Percentiles rank a stretch among this genome's conserved stretches.
Conservation (phyloP, 2,113 vertebrate genomes). For the Bostrychus sinensis region DNA sequence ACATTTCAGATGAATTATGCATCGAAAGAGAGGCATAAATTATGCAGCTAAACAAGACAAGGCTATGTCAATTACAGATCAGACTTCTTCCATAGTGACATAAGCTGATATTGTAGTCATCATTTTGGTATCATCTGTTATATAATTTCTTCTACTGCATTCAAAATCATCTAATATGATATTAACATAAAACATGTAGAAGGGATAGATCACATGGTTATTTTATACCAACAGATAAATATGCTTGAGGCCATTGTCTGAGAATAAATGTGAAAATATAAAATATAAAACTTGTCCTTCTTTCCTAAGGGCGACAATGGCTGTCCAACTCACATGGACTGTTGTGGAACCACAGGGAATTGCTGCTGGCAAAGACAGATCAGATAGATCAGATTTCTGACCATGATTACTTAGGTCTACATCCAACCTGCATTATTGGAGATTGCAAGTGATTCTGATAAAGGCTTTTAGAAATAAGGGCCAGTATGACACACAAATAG, state of each 20-base stretch:
- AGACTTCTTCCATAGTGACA: constrained; percentile 19
- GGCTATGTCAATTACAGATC: constrained; percentile 51
- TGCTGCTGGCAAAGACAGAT: constrained; percentile 34
- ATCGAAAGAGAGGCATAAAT: constrained; percentile 37
- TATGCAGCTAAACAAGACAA: constrained; percentile 64
- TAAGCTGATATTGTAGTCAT: constrained; percentile 6
- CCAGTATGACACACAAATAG: constrained; percentile 22
- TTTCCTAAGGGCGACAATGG: constrained; percentile 44
- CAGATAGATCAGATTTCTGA: constrained; percentile 46
- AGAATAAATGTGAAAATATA: no score
- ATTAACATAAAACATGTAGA: constrained; percentile 10
- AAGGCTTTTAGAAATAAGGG: constrained; percentile 48
- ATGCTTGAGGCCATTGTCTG: not conserved
- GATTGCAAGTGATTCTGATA: constrained; percentile 40
- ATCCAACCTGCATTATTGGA: constrained; percentile 40
- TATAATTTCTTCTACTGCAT: not conserved
- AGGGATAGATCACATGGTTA: not conserved
- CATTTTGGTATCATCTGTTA: not conserved
- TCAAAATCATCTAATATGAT: not conserved
- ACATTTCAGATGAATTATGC: constrained; percentile 62
- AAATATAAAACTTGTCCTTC: no score
- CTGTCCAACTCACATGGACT: constrained; percentile 31
- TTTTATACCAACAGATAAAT: not conserved
- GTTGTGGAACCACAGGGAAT: constrained; percentile 21
- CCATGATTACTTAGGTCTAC: constrained; percentile 33